Evolutionary conservation across 2,888 invertebrate species (phyloP).

Genomic region (Zelleria hepariella): DNA sequence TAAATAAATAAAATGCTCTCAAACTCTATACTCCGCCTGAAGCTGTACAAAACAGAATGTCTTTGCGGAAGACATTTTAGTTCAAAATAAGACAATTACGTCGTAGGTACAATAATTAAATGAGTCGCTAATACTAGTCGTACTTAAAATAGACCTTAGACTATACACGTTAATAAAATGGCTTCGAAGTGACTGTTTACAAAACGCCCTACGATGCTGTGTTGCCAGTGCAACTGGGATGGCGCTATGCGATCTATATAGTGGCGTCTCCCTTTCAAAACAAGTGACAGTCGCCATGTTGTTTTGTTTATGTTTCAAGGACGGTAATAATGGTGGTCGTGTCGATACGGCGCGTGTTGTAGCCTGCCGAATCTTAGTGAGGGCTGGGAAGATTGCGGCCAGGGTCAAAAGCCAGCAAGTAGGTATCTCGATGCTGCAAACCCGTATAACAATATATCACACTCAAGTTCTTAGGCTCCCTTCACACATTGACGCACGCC

Average conservation of each 20-base stretch:
- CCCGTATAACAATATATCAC: slow-evolving; percentile 65
- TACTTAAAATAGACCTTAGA: slow-evolving; percentile 45
- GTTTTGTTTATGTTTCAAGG: slow-evolving; percentile 31
- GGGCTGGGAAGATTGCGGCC: slow-evolving; percentile 58
- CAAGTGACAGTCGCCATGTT: background rate
- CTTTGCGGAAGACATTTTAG: slow-evolving; percentile 34
- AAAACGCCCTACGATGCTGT: slow-evolving; percentile 18
- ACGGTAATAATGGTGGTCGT: slow-evolving; percentile 62
- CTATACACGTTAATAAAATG: slow-evolving; percentile 52
- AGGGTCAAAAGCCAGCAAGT: slow-evolving; percentile 73
- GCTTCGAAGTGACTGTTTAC: slow-evolving; percentile 63
- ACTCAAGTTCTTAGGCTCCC: slow-evolving; percentile 58
- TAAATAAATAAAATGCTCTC: slow-evolving; percentile 43
- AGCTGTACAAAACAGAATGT: slow-evolving; percentile 58
- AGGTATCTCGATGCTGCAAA: slow-evolving; percentile 73
- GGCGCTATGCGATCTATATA: background rate
- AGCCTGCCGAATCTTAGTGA: slow-evolving; percentile 62
- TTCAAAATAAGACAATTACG: slow-evolving; percentile 47
- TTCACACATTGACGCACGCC: too few relatives aligned
- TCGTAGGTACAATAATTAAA: slow-evolving; percentile 58
- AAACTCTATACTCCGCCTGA: slow-evolving; percentile 53
- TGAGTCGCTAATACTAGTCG: slow-evolving; percentile 49
- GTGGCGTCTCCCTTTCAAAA: background rate
- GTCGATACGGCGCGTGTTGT: slow-evolving; percentile 55
- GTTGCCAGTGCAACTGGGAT: background rate